Evolutionary conservation across 2,797 vertebrate genomes (phyloP), one percentile per base, ranked within the genome.

Genomic region (Mus spretus): DNA sequence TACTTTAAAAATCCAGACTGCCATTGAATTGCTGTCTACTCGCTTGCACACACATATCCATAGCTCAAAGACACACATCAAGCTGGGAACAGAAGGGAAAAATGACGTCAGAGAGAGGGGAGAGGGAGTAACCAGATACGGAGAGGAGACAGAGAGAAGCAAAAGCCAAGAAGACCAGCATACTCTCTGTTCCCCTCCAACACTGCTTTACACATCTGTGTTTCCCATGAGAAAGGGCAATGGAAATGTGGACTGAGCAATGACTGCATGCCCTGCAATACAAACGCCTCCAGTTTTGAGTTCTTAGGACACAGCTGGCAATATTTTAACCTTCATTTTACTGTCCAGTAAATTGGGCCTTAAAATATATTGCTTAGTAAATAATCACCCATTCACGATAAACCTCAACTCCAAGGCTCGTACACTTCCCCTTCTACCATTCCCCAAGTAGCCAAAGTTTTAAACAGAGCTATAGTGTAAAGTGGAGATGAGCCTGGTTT

Each of bases 321-420:
- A 65, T 83, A 91, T n/a, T 55, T 83, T 86, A 40, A 40, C 37
- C 13, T 20, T 90, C 53, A 72, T 87, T 87, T 93, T 63, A 84
- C 28, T 81, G 17, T 44, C 24, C 59, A 86, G 47, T 31, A 81
- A 91, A 90, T 9, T 78, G 34, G 67, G 37, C 37, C 26, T 93
- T 47, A 84, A 80, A 84, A 44, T 77, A 55, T 59, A 2, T 89
- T 53, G 86, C 47, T 87, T 77, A 44, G 3, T 61, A 37, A 72
- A 31, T 12, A 59, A 57, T 72, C 65, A 90, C 44, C 22, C 40
- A 79, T 1, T 7, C 7, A 79, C 26, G 19, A 70, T 79, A 6
- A 9, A 40, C 22, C 67, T 61, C 53, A 85, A 53, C 84, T 65
- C 90, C 70, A 78, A n/a, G 59, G 3, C 3, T 47, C 77, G 20